A percentile compares a stretch with the other conserved stretches of the same genome.
phyloP scores from a whole-genome alignment of 2,797 vertebrate genomes.

The Threskiornis aethiopicus region DNA sequence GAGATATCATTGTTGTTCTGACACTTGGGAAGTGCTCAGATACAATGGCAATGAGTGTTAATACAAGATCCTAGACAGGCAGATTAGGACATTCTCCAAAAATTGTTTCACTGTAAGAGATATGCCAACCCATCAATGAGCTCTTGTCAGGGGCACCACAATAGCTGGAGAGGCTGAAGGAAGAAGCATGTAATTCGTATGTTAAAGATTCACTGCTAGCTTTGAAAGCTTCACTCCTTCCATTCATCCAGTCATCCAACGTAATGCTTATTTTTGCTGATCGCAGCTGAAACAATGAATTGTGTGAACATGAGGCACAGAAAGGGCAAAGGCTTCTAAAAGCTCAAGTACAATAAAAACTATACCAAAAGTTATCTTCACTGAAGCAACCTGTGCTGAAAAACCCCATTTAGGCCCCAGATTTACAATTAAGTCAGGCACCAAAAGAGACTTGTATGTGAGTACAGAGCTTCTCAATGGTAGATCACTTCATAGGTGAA shows the following conservation, averaged over 20 bases:
- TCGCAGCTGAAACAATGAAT: background rate
- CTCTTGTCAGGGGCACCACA: background rate
- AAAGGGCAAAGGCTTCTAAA: background rate
- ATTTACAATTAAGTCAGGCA: background rate
- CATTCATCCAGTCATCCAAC: background rate
- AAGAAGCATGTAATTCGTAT: background rate
- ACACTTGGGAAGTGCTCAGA: constrained; percentile 37
- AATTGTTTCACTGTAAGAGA: background rate
- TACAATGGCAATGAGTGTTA: background rate
- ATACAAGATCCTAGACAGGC: background rate
- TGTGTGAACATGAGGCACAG: background rate
- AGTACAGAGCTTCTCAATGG: background rate
- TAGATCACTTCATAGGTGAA: background rate
- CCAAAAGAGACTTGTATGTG: background rate
- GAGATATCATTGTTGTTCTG: constrained; percentile 47
- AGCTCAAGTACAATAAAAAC: background rate
- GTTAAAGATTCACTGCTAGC: background rate
- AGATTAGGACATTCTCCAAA: background rate
- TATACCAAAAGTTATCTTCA: background rate
- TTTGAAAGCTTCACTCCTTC: background rate
- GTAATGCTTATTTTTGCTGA: background rate
- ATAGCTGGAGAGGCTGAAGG: background rate
- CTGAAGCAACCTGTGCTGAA: background rate
- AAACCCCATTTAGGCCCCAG: background rate
- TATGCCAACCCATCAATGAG: background rate